Evolutionary conservation across 2,888 invertebrate genomes (phyloP), one percentile per base, ranked within the genome.

Genomic region (Sarcophaga caerulescens): DNA sequence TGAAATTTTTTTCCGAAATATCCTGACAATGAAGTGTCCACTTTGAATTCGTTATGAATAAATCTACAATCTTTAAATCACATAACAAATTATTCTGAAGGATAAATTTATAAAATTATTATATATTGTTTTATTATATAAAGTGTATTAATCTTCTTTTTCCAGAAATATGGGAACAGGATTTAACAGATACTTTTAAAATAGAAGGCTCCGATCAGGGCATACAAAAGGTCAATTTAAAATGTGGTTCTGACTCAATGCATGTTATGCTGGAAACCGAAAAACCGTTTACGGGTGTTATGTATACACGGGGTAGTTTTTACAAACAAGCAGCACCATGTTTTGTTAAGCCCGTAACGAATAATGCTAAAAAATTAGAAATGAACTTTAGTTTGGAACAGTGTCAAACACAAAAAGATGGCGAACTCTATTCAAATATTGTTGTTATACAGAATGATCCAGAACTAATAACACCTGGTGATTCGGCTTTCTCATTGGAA

Each of bases 371-470:
- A 68, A 92, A 93, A 4, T 93, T 95, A 87, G 93, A 94, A 81
- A 93, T 95, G 92, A 94, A 93, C 88, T 94, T 95, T 88, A 93
- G 94, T 52, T 92, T 95, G 81, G 93, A 95, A 88, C 93, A 94
- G 88, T 95, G 95, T 85, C 93, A 94, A 88, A 95, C 95, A 0
- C 91, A 93, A 85, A 93, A 94, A 87, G 93, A 94, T 81, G 94
- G 94, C 17, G 94, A 95, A 62, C 93, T 94, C 5, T 95, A 94
- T 90, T 94, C 94, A 0, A 95, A 95, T 88, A 94, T 95, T 66
- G 93, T 96, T 35, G 94, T 96, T 4, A 93, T 96, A 71, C 95
- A 96, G 90, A 95, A 95, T 88, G 95, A 96, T 91, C 95, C 95
- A 70, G 95, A 95, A 88, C 90, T 95, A 19, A 94, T 95, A 84